Conservation (phyloP, 2,797 vertebrate genomes). For the Diglossa cyanea region DNA sequence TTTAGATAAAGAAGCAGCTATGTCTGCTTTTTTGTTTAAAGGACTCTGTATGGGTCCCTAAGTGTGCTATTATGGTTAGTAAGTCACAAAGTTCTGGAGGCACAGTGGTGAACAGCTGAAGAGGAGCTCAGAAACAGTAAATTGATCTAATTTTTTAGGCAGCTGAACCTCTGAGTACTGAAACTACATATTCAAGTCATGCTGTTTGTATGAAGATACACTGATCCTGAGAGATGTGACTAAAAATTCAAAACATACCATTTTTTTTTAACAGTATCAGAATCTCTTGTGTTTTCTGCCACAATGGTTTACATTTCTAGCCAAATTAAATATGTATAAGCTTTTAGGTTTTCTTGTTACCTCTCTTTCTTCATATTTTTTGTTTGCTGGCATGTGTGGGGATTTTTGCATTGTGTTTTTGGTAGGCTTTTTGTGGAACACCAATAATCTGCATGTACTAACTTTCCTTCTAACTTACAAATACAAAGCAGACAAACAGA, state of each 20-base stretch:
- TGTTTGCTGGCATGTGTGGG: not conserved
- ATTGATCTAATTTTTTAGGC: not conserved
- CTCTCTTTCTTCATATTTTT: not conserved
- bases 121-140: not conserved
- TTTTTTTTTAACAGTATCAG: accelerated
- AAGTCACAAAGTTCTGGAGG: not conserved
- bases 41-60: not conserved
- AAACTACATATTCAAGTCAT: not conserved
- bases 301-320: not conserved
- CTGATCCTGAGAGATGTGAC: not conserved
- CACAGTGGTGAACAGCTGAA: not conserved
- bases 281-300: not conserved
- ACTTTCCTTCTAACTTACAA: not conserved
- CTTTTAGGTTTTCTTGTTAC: not conserved
- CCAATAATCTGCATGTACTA: too few species aligned
- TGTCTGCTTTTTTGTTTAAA: not conserved
- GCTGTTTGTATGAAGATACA: not conserved
- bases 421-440: too few species aligned
- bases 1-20: not conserved
- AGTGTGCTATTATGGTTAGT: not conserved
- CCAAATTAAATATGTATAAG: not conserved
- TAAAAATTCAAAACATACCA: not conserved
- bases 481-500: not conserved
- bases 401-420: not conserved
- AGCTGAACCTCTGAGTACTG: not conserved